These are phyloP conservation scores for Oceanodroma tethys DNA, from an alignment of 2,113 vertebrate genomes.

Conservation along the genomic window DNA sequence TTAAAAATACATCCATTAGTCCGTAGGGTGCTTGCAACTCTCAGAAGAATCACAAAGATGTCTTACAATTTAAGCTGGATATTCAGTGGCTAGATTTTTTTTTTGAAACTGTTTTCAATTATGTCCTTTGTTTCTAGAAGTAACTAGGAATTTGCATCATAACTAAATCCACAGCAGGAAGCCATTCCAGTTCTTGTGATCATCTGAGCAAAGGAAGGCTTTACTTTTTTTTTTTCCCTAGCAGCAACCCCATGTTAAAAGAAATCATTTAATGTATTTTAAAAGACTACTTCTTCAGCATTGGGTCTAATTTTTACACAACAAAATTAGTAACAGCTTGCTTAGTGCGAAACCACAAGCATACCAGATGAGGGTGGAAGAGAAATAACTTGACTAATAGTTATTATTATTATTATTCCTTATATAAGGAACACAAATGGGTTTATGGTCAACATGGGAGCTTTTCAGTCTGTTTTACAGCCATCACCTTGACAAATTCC, in stretches of 20 bases:
- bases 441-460: background rate
- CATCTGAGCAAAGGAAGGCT: background rate
- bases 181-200: background rate
- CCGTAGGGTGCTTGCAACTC: background rate
- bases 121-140: background rate
- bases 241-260: background rate
- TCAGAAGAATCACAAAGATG: background rate
- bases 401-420: no score
- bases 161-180: background rate
- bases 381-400: conserved; percentile 4
- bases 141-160: background rate
- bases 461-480: background rate
- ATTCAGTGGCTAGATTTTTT: background rate
- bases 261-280: background rate
- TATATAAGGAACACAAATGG: background rate
- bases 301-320: background rate
- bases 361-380: background rate
- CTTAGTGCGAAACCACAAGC: conserved; percentile 16
- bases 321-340: conserved; percentile 21
- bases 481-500: background rate
- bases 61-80: background rate
- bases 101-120: background rate
- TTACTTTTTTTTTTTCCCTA: background rate
- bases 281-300: background rate
- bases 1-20: conserved; percentile 12